A percentile compares a stretch with the other conserved stretches of the same genome.
These are phyloP conservation scores for Eueides isabella DNA, from an alignment of 1,140 invertebrate species.

Conservation along the genomic window DNA sequence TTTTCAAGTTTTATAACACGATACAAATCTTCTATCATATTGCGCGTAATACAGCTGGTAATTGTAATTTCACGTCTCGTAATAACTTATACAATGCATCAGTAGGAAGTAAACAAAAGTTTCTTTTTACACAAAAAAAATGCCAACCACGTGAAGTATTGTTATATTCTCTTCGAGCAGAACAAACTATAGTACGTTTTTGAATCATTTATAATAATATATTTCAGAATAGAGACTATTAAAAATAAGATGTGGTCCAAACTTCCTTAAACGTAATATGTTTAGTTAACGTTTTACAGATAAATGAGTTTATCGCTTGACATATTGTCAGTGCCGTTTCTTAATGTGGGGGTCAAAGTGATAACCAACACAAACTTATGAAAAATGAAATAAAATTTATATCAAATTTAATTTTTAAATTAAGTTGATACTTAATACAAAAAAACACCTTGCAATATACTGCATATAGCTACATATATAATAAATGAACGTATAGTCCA, in stretches of 20 bases:
- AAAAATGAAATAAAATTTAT: not conserved
- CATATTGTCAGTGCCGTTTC: conserved; percentile 19
- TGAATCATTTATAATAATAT: conserved; percentile 14
- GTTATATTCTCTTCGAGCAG: conserved; percentile 34
- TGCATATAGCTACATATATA: not conserved
- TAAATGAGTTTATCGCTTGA: conserved; percentile 25
- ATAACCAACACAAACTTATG: conserved; percentile 15
- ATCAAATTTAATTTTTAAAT: no score
- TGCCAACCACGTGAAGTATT: conserved; percentile 28
- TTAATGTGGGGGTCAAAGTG: conserved; percentile 28
- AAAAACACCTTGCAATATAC: not conserved
- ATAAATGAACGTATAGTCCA: conserved; percentile 48
- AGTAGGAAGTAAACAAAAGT: conserved; percentile 36
- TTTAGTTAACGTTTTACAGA: conserved; percentile 17
- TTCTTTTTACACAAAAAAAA: conserved; percentile 34
- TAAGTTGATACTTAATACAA: no score
- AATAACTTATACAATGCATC: conserved; percentile 34
- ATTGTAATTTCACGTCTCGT: conserved; percentile 27
- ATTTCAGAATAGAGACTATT: conserved; percentile 1
- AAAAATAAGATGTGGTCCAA: conserved; percentile 14
- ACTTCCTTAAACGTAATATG: conserved; percentile 8
- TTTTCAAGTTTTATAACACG: not conserved
- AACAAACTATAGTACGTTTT: conserved; percentile 21
- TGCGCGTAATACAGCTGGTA: conserved; percentile 22
- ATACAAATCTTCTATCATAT: conserved; percentile 13